Percentiles rank a stretch among this genome's conserved stretches.
Conservation (phyloP, 2,888 invertebrate species). For the Biston betularia region DNA sequence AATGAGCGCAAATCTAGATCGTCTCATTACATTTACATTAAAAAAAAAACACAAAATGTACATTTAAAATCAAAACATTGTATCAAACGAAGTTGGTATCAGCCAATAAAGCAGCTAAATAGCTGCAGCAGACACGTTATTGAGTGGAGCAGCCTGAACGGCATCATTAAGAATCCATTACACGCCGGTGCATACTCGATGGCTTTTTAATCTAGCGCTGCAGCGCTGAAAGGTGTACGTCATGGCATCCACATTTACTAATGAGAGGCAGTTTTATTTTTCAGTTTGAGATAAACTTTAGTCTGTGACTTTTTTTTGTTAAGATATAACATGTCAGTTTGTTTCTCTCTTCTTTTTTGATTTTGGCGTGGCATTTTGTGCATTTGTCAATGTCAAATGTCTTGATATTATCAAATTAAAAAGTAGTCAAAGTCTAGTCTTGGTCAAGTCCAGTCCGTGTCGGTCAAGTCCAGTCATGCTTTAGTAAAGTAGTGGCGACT, state of each 20-base stretch:
- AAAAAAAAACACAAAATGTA: neutral
- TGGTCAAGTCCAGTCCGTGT: too few species aligned
- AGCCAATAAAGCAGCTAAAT: slow-evolving; percentile 40
- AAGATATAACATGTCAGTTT: too few species aligned
- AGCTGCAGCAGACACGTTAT: slow-evolving; percentile 45
- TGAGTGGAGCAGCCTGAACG: slow-evolving; percentile 47
- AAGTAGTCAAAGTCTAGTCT: too few species aligned
- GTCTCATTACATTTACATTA: neutral
- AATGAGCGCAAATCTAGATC: too few species aligned
- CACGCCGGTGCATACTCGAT: slow-evolving; percentile 58
- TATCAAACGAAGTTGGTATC: slow-evolving; percentile 7
- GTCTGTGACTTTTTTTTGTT: neutral
- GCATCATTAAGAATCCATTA: slow-evolving; percentile 73
- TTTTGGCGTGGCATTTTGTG: too few species aligned
- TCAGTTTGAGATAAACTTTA: neutral
- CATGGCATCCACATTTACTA: slow-evolving; percentile 18
- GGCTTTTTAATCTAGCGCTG: slow-evolving; percentile 40
- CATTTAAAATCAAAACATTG: slow-evolving; percentile 8
- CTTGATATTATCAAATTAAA: too few species aligned
- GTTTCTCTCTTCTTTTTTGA: too few species aligned
- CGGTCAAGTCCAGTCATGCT: too few species aligned
- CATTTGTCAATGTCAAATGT: too few species aligned
- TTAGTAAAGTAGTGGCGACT: too few species aligned
- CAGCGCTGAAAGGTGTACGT: slow-evolving; percentile 30
- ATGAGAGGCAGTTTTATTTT: slow-evolving; percentile 7